phyloP scores from a whole-genome alignment of 92 coral and sea anemone species.

The Parazoanthus atlanticus region DNA sequence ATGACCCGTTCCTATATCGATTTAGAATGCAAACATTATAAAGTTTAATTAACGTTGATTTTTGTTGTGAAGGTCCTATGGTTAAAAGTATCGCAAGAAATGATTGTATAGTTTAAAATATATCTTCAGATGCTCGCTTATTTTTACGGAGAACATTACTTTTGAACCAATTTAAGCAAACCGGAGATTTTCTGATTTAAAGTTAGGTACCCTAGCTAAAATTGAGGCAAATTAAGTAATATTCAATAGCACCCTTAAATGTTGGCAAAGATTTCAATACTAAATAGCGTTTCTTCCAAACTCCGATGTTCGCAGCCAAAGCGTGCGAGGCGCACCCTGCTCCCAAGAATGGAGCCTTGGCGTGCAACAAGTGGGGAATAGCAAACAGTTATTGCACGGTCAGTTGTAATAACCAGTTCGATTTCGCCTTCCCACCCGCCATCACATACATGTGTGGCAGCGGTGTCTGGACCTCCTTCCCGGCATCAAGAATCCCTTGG shows the following conservation, averaged over 20 bases:
- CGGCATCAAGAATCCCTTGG: conserved; percentile 71
- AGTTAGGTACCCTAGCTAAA: background rate
- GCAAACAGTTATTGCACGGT: conserved; percentile 67
- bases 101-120: no score
- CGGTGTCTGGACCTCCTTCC: conserved; percentile 70
- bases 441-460: conserved; percentile 65
- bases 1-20: no score
- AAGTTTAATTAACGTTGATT: no score
- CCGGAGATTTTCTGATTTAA: no score
- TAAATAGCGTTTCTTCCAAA: background rate
- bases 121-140: no score
- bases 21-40: no score
- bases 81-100: no score
- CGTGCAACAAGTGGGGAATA: conserved; percentile 75
- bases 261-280: background rate
- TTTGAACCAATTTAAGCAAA: no score
- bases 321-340: conserved; percentile 64
- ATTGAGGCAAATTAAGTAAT: no score
- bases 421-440: conserved; percentile 85
- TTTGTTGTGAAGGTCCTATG: no score
- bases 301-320: conserved; percentile 56
- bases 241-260: no score
- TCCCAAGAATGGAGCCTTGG: conserved; percentile 87
- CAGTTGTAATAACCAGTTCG: conserved; percentile 71
- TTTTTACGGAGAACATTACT: no score